phyloP scores from a whole-genome alignment of 2,888 invertebrate genomes.

The Brachypterus glaber region DNA sequence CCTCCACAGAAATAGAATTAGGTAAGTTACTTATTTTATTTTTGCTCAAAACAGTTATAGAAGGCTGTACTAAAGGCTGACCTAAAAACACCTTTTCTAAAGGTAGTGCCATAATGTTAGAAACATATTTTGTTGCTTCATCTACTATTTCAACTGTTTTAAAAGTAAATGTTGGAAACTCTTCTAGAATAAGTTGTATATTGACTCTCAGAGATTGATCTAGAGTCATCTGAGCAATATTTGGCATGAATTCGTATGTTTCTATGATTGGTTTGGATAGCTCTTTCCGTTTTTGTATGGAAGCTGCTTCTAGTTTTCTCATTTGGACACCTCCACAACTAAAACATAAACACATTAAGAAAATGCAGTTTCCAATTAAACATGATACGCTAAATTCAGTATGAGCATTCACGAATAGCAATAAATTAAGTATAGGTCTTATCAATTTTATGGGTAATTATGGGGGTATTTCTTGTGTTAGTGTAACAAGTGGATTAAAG shows the following conservation, averaged over 20 bases:
- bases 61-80: conserved; percentile 59
- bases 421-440: no score
- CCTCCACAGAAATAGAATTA: no score
- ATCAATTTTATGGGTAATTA: no score
- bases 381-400: no score
- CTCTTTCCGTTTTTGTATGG: conserved; percentile 59
- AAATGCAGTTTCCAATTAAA: no score
- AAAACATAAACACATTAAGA: no score
- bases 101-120: conserved; percentile 44
- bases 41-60: conserved; percentile 49
- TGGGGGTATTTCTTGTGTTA: no score
- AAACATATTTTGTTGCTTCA: conserved; percentile 30
- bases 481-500: no score
- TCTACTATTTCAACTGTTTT: conserved; percentile 27
- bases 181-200: conserved; percentile 66
- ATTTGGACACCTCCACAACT: conserved; percentile 70
- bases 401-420: no score
- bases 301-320: conserved; percentile 64
- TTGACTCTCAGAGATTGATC: conserved; percentile 45
- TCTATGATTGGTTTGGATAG: conserved; percentile 70
- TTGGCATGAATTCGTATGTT: conserved; percentile 62
- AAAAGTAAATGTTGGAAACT: conserved; percentile 47
- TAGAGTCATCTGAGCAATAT: conserved; percentile 33
- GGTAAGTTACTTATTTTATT: conserved; percentile 18
- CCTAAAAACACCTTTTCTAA: conserved; percentile 55